phyloP scores from a whole-genome alignment of 2,113 vertebrate genomes.

The Anas platyrhynchos region DNA sequence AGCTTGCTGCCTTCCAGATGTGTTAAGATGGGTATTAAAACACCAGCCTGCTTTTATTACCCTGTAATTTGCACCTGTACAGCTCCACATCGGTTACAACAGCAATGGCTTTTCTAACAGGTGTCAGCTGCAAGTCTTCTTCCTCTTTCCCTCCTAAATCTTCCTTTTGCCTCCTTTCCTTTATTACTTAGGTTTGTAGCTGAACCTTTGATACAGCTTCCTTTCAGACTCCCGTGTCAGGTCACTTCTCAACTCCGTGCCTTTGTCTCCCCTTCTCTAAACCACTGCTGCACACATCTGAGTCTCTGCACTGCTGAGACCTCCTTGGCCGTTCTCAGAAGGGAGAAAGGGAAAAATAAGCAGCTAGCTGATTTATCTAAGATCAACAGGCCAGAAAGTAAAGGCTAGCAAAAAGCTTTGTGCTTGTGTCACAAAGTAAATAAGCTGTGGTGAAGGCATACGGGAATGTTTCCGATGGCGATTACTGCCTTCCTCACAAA shows the following conservation, averaged over 20 bases:
- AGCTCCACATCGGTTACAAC: background rate
- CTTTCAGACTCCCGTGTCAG: background rate
- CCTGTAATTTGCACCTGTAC: background rate
- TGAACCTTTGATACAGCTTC: background rate
- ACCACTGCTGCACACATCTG: background rate
- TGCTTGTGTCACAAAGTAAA: conserved; percentile 36
- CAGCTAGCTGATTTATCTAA: conserved; percentile 3
- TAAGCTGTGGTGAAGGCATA: background rate
- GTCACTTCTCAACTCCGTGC: background rate
- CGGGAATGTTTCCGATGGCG: background rate
- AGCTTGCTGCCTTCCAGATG: background rate
- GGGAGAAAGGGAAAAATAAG: conserved; percentile 9
- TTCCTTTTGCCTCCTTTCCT: background rate
- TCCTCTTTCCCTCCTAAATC: background rate
- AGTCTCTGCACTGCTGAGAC: background rate
- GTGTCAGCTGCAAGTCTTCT: background rate
- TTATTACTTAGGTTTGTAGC: background rate
- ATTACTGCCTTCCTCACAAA: background rate
- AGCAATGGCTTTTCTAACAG: background rate
- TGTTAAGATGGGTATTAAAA: background rate
- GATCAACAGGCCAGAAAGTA: conserved; percentile 25
- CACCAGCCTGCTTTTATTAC: background rate
- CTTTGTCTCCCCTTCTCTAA: background rate
- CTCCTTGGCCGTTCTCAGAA: background rate
- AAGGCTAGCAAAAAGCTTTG: background rate